Conservation (phyloP, 1,140 invertebrate species). For the Ptiloglossa arizonensis region DNA sequence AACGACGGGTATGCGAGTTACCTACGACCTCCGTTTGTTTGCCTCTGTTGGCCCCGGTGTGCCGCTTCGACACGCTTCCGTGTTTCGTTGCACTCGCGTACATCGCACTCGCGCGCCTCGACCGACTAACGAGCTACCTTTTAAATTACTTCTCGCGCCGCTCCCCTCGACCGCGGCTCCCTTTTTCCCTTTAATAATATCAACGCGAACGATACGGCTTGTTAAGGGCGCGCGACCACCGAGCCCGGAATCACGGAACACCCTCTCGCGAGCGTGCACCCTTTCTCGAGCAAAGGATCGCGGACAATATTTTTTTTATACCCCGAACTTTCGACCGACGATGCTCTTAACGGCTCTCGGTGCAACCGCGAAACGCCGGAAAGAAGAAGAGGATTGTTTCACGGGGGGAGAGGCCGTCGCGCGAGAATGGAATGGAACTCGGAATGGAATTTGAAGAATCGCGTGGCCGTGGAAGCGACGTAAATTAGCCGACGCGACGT, state of each 20-base stretch:
- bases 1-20: slow-evolving; percentile 50
- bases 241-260: too few relatives aligned
- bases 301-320: too few relatives aligned
- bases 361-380: not conserved
- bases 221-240: too few relatives aligned
- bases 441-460: slow-evolving; percentile 1
- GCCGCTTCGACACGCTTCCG: slow-evolving; percentile 20
- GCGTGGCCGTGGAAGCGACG: not conserved
- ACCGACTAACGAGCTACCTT: slow-evolving; percentile 53
- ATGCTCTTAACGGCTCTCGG: too few relatives aligned
- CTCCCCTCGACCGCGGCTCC: not conserved
- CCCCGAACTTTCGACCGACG: too few relatives aligned
- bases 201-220: not conserved
- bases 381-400: not conserved
- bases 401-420: too few relatives aligned
- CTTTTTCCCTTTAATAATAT: slow-evolving; percentile 6
- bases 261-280: too few relatives aligned
- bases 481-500: not conserved
- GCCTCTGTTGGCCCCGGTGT: not conserved
- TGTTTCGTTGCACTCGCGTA: slow-evolving; percentile 8
- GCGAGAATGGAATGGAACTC: too few relatives aligned
- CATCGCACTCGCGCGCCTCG: not conserved
- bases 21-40: slow-evolving; percentile 56
- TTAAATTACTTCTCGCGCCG: slow-evolving; percentile 46
- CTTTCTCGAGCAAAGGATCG: too few relatives aligned